Conservation (phyloP, 2,113 vertebrate genomes). For the Apeltes quadracus region DNA sequence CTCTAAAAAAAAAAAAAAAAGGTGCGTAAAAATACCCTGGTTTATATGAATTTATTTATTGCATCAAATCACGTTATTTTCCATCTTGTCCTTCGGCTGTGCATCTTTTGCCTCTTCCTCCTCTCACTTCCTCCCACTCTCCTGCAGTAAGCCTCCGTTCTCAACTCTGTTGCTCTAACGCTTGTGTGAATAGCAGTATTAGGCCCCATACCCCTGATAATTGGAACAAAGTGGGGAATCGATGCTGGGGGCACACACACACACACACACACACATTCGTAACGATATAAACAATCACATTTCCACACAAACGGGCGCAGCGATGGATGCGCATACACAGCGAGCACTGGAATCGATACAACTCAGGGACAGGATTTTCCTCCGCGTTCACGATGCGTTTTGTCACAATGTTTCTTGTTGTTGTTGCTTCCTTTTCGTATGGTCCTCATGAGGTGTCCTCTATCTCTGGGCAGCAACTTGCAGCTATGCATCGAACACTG, state of each 20-base stretch:
- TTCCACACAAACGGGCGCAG: conserved; percentile 28
- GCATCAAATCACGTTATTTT: conserved; percentile 7
- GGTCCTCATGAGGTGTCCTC: neutral
- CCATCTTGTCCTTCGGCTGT: neutral
- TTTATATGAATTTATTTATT: conserved; percentile 27
- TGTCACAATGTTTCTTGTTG: conserved; percentile 31
- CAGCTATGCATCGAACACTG: no score
- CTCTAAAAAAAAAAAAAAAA: conserved; percentile 1
- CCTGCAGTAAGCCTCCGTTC: conserved; percentile 18
- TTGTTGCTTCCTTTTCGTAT: neutral
- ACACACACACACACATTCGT: conserved; percentile 24
- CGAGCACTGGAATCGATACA: conserved; percentile 59
- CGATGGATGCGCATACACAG: conserved; percentile 29
- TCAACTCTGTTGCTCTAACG: conserved; percentile 57
- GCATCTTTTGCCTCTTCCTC: conserved; percentile 19
- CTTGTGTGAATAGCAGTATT: conserved; percentile 68
- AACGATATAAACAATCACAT: conserved; percentile 60
- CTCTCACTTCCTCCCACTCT: conserved; percentile 18
- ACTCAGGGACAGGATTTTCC: conserved; percentile 64
- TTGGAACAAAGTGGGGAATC: conserved; percentile 75
- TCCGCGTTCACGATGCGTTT: conserved; percentile 54
- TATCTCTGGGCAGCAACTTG: neutral
- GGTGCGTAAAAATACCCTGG: conserved; percentile 23
- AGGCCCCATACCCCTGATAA: conserved; percentile 71
- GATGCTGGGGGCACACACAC: conserved; percentile 53